These are phyloP conservation scores for Fulica atra DNA, from an alignment of 2,113 vertebrate genomes.

Conservation along the genomic window DNA sequence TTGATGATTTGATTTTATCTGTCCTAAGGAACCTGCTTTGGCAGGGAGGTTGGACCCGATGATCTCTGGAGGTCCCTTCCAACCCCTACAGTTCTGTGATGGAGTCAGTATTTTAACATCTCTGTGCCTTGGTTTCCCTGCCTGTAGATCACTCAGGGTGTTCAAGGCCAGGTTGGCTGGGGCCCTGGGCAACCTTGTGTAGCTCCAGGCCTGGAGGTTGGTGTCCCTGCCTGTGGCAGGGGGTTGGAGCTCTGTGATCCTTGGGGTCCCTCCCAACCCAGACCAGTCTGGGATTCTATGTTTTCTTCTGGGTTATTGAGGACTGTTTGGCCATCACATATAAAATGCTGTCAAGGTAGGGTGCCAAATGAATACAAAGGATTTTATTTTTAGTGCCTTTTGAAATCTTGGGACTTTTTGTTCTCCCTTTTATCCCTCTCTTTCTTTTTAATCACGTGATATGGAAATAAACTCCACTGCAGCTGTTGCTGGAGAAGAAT, in stretches of 20 bases:
- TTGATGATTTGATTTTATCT: background rate
- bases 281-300: too few relatives aligned
- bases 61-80: too few relatives aligned
- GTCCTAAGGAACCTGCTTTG: too few relatives aligned
- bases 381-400: conserved; percentile 44
- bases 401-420: conserved; percentile 36
- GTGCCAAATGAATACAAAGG: background rate
- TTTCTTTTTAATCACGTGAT: conserved; percentile 37
- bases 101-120: background rate
- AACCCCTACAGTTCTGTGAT: too few relatives aligned
- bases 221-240: too few relatives aligned
- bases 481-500: conserved; percentile 51
- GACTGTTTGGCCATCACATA: background rate
- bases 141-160: background rate
- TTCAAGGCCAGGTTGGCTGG: too few relatives aligned
- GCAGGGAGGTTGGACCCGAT: too few relatives aligned
- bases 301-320: background rate
- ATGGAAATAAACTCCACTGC: conserved; percentile 33
- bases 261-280: too few relatives aligned
- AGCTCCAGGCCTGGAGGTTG: too few relatives aligned
- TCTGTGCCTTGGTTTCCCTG: background rate
- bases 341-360: conserved; percentile 5
- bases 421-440: conserved; percentile 46
- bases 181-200: too few relatives aligned
- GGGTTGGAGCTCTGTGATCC: too few relatives aligned